phyloP scores from a whole-genome alignment of 2,797 vertebrate species.

The Lepus oiostolus region DNA sequence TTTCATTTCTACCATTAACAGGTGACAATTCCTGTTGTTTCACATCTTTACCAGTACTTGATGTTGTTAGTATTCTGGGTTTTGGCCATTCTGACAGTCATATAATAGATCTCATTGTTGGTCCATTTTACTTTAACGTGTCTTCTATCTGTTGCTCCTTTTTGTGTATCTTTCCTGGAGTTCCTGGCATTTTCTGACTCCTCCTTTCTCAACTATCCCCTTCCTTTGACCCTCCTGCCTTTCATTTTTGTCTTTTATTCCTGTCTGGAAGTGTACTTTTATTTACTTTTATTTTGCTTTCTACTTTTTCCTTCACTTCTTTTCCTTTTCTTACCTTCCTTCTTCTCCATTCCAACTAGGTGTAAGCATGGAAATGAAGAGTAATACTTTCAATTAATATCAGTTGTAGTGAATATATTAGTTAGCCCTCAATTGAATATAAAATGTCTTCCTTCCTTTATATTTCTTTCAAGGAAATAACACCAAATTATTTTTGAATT shows the following conservation, averaged over 20 bases:
- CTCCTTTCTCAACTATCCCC: neutral
- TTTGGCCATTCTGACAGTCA: neutral
- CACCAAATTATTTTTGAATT: constrained; percentile 38
- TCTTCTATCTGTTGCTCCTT: neutral
- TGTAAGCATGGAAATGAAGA: neutral
- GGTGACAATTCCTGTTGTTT: neutral
- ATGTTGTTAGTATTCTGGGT: neutral
- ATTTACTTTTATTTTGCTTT: neutral
- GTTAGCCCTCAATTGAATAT: constrained; percentile 61
- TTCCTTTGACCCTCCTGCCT: neutral
- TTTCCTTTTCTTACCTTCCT: neutral
- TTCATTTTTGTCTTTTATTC: constrained; percentile 19
- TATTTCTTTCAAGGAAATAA: constrained; percentile 54
- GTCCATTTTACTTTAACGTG: neutral
- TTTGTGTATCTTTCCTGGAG: neutral
- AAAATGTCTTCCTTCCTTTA: constrained; percentile 42
- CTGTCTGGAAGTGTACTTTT: neutral
- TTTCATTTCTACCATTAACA: neutral
- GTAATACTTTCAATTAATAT: neutral
- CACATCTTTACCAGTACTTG: neutral
- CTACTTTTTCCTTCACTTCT: neutral
- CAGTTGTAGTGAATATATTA: constrained; percentile 28
- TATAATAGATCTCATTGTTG: neutral
- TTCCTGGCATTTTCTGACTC: neutral
- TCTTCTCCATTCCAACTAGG: neutral